Evolutionary conservation across 2,888 invertebrate genomes (phyloP).

Genomic region (Scaeva pyrastri): DNA sequence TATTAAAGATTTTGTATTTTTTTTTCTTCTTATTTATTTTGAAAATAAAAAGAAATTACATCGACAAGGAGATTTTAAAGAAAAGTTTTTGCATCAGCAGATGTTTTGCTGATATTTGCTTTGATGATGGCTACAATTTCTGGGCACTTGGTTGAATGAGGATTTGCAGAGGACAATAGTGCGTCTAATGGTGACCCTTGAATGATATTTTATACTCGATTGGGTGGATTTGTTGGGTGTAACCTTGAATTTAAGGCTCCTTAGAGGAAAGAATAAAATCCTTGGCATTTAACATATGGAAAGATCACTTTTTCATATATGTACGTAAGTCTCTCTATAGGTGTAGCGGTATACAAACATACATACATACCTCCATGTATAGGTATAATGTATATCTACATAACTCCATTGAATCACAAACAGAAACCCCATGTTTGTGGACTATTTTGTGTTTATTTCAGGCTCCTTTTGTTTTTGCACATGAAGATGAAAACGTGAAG

Average conservation of each 20-base stretch:
- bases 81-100: slow-evolving; percentile 57
- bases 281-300: slow-evolving; percentile 47
- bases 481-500: neutral
- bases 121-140: slow-evolving; percentile 79
- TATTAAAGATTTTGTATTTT: slow-evolving; percentile 72
- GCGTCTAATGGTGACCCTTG: slow-evolving; percentile 81
- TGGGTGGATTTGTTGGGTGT: slow-evolving; percentile 66
- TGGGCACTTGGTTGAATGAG: slow-evolving; percentile 83
- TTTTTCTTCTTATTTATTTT: slow-evolving; percentile 65
- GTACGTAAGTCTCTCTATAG: too few species aligned
- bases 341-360: neutral
- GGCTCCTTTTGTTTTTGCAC: slow-evolving; percentile 12
- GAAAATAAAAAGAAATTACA: slow-evolving; percentile 73
- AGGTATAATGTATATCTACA: too few species aligned
- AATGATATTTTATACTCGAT: slow-evolving; percentile 66
- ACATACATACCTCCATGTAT: neutral
- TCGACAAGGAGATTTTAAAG: slow-evolving; percentile 66
- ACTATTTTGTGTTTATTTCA: slow-evolving; percentile 18
- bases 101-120: slow-evolving; percentile 78
- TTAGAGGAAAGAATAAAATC: slow-evolving; percentile 64
- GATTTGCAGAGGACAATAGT: slow-evolving; percentile 84
- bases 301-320: slow-evolving; percentile 25
- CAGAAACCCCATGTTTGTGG: neutral
- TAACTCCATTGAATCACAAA: neutral
- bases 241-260: slow-evolving; percentile 74